Evolutionary conservation across 1,140 invertebrate genomes (phyloP), one percentile per base, ranked within the genome.

Genomic region (Patella vulgata): DNA sequence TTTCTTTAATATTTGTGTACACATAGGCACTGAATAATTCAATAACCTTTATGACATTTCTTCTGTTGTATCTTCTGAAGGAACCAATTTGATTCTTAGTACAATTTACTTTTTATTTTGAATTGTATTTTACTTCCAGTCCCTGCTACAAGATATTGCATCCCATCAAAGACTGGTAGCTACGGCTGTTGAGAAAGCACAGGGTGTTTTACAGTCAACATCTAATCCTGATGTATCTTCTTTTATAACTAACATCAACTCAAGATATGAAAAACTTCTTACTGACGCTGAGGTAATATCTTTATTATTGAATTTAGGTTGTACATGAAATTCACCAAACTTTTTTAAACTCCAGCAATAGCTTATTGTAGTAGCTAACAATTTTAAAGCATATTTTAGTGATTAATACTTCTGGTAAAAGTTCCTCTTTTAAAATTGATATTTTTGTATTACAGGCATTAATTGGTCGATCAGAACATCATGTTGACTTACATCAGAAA

Each of bases 131-230:
- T 60, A 43, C 40, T 77, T 78, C 40, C 68, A 90, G 88, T 90
- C 91, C 1, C 86, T 90, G 42, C 87, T 93, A 28, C 94, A 97
- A 87, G 96, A 98, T 85, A 94, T 96, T 17, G 84, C 90, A 23
- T 91, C 92, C 0, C 93, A 97, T 75, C 96, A 95, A 80, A 87
- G 94, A 61, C 89, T 95, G 27, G 90, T 98, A 47, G 95, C 97
- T 84, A 90, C 90, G 61, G 88, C 96, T 1, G 91, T 91, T 6
- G 94, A 97, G 78, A 96, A 95, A 85, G 93, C 93, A 0, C 89
- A 91, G 71, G 88, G 86, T 48, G 76, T 93, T 87, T 43, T 87
- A 85, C 53, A 88, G 87, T 87, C 88, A 53, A 86, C 89, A 17
- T 89, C 89, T 27, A 89, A 92, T 43, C 85, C 79, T 12, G 75